Base-by-base conservation (phyloP, 2,797 vertebrate species). In the Helarctos malayanus region DNA sequence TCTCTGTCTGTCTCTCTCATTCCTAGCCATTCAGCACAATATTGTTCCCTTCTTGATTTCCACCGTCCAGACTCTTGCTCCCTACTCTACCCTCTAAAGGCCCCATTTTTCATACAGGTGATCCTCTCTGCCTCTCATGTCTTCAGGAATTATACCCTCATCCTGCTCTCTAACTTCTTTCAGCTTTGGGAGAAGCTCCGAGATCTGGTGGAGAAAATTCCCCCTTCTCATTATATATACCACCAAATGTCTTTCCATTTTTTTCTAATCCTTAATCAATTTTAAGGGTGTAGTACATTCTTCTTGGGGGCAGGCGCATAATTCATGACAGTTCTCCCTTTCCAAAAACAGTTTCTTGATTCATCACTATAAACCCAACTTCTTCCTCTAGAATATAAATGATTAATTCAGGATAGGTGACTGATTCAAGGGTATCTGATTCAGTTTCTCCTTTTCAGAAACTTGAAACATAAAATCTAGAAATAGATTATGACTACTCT, bases 131-230 rank as follows among this genome's bases (percentile, higher is more conserved):
- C 13, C 32, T 94, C 49, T 84, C 19, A 8, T 57, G 9, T 52
- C 19, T 82, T 88, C 79, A 92, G 59, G 7, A 86, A 59, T 88
- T 91, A 73, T 7, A 86, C 7, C 10, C 21, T 35, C 41, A 61
- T 38, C 61, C 45, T 79, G 5, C 10, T 35, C 21, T 57, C 29
- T 83, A 47, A 73, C 9, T n/a, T 75, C 32, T 91, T 78, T 84
- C 84, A 61, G 32, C 5, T 83, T n/a, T 80, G 25, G 16, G 1
- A 95, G 1, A n/a, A 87, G 5, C 27, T 89, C n/a, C 1, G n/a
- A 76, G 52, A 95, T 35, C 49, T 52, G 49, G 11, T 88, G 47
- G 52, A 71, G 54, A 92, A 94, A 91, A 88, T 76, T 41, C 35
- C 47, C 23, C 80, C n/a, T 32, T 16, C 19, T 71, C 15, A 2